Evolutionary conservation across 2,888 invertebrate genomes (phyloP), one percentile per base, ranked within the genome.

Genomic region (Colletes collaris): DNA sequence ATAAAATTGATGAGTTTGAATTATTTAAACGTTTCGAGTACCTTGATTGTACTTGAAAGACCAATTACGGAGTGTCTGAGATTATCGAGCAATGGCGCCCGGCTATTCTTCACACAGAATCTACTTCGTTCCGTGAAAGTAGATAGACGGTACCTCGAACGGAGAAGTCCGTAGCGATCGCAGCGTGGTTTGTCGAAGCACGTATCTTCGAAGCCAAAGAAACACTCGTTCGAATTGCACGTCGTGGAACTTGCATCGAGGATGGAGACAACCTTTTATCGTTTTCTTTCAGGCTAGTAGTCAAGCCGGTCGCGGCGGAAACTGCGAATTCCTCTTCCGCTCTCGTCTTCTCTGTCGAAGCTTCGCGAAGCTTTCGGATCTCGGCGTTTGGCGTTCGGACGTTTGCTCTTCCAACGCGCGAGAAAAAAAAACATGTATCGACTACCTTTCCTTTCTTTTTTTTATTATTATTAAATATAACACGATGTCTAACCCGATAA

Each of bases 121-220:
- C 27, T 27, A 27, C 27, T 27, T 27, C 2, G 27, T 27, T 27
- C 27, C 27, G 27, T 27, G 2, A 27, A 27, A 27, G 27, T 27
- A 27, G 27, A 27, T 27, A 27, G 16, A 16, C 16, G 16, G 27
- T 27, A 27, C 27, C 27, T 27, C 27, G 2, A 27, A 27, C 27
- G 27, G 27, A 27, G 27, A 27, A 27, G 27, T 60, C 4, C 40
- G 40, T 16, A 58, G 59, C 11, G 16, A 5, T 27, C 10, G 8
- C 63, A 50, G 55, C 60, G 55, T 58, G 8, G 27, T 50, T 72
- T 16, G 72, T 53, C n/a, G 40, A 50, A 37, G 11, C 73, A 19
- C 16, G 13, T n/a, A 10, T 11, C 53, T 27, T 46, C 52, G 37
- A 66, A 66, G 53, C 76, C 76, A 76, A 76, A 73, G 76, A 76